Percentiles rank a stretch among this genome's conserved stretches.
Conservation (phyloP, 2,888 invertebrate genomes). For the Junonia oenone region DNA sequence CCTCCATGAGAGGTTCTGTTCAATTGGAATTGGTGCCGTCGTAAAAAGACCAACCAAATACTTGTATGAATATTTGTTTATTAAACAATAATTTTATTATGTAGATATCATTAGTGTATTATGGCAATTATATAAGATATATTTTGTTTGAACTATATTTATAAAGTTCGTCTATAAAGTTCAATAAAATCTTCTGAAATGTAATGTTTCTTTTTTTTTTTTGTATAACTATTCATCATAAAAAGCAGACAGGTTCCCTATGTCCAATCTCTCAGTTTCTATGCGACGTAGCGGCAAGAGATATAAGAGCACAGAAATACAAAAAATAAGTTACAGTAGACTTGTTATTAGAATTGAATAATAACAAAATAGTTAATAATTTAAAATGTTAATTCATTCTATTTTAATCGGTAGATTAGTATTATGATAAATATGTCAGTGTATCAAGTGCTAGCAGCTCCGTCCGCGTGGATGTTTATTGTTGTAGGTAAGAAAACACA, state of each 20-base stretch:
- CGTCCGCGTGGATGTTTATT: too few species aligned
- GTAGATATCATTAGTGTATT: constrained; percentile 75
- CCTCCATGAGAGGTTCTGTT: constrained; percentile 53
- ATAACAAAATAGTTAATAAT: too few species aligned
- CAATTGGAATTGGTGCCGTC: constrained; percentile 71
- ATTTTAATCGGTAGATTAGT: too few species aligned
- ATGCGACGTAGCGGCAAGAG: too few species aligned
- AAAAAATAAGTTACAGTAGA: too few species aligned
- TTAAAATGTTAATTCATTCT: too few species aligned
- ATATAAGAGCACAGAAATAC: too few species aligned
- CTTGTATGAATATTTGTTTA: constrained; percentile 72
- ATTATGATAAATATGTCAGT: too few species aligned
- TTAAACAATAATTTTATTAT: constrained; percentile 58
- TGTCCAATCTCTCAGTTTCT: too few species aligned
- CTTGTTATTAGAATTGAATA: too few species aligned
- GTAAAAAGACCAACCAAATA: constrained; percentile 76
- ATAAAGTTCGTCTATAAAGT: constrained; percentile 62
- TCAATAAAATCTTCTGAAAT: constrained; percentile 59
- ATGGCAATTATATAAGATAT: constrained; percentile 69
- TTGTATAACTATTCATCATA: not conserved
- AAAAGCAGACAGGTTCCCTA: not conserved
- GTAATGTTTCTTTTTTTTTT: constrained; percentile 16
- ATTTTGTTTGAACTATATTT: constrained; percentile 69
- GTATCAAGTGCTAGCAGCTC: too few species aligned
- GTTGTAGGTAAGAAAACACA: too few species aligned